A percentile compares a stretch with the other conserved stretches of the same genome.
Conservation (phyloP, 1,140 invertebrate species). For the Leptopilina clavipes region DNA sequence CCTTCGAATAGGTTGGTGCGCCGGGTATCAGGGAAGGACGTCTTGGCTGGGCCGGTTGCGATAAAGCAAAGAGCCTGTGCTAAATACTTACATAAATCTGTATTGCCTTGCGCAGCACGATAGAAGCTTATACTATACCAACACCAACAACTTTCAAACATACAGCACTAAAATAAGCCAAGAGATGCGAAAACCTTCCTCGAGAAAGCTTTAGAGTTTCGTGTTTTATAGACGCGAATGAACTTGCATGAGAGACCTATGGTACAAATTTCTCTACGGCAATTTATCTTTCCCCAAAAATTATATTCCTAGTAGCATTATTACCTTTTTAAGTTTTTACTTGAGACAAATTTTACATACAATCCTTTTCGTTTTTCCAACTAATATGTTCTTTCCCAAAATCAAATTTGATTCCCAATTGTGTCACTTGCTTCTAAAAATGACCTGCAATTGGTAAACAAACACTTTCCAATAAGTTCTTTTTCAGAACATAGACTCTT, state of each 20-base stretch:
- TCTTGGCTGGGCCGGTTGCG: constrained; percentile 71
- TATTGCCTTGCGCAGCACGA: constrained; percentile 69
- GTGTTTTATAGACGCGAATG: constrained; percentile 18
- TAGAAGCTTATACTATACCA: constrained; percentile 54
- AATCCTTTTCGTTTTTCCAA: too few species aligned
- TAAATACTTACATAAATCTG: constrained; percentile 77
- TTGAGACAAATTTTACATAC: too few species aligned
- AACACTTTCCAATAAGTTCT: too few species aligned
- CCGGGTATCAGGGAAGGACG: constrained; percentile 55
- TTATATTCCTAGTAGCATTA: neutral
- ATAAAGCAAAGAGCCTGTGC: constrained; percentile 74
- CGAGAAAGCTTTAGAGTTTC: constrained; percentile 8
- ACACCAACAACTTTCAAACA: constrained; percentile 29
- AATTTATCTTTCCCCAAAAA: neutral
- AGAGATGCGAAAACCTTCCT: constrained; percentile 30
- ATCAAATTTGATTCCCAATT: too few species aligned
- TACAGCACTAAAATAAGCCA: constrained; percentile 30
- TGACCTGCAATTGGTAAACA: too few species aligned
- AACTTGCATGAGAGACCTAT: constrained; percentile 6
- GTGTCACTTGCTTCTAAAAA: too few species aligned
- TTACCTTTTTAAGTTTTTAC: too few species aligned
- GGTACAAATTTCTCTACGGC: neutral
- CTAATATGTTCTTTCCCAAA: too few species aligned
- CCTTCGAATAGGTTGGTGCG: constrained; percentile 45
- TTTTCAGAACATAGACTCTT: too few species aligned